Evolutionary conservation across 2,113 vertebrate species (phyloP), one percentile per base, ranked within the genome.

Genomic region (Istiophorus platypterus): DNA sequence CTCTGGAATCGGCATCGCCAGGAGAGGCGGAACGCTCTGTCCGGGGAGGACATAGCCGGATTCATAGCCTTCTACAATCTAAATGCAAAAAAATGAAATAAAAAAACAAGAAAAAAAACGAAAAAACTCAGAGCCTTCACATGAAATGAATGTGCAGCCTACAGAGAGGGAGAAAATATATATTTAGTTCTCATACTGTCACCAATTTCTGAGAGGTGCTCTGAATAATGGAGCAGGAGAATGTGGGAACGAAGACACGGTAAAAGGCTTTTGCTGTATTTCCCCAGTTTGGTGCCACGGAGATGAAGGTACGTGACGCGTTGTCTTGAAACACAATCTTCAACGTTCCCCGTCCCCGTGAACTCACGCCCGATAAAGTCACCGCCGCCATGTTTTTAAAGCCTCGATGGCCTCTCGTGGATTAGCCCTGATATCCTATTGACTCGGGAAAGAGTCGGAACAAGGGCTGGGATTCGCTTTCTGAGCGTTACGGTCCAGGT

Each of bases 241-340:
- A 72, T 15, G 80, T 74, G 79, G 17, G 68, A 72, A 80, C 9
- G 47, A 64, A 82, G 74, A 86, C 78, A 64, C 37, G 56, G 69
- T 95, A 94, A 94, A 95, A 95, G 92, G 86, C 24, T 94, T 95
- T 92, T 31, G 56, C 81, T 94, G 93, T 94, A 85, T 80, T 75
- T 85, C 76, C 88, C 31, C 84, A 75, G 91, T 90, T 83, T 49
- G 67, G 71, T 82, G 76, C 69, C 81, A 79, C 51, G 31, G 74
- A 85, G 64, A 69, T 90, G 78, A 78, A 85, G 41, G 78, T 69
- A 61, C 47, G 65, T 51, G 42, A 56, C 41, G 41, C 81, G 73
- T 85, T 68, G 5, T 70, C 47, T 74, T 57, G 18, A 87, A 74
- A 67, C 18, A 57, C 62, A 70, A 26, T 68, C 64, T 77, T 10